phyloP scores from a whole-genome alignment of 53 echinoderm and acorn worm genomes.

The Mesocentrotus franciscanus region DNA sequence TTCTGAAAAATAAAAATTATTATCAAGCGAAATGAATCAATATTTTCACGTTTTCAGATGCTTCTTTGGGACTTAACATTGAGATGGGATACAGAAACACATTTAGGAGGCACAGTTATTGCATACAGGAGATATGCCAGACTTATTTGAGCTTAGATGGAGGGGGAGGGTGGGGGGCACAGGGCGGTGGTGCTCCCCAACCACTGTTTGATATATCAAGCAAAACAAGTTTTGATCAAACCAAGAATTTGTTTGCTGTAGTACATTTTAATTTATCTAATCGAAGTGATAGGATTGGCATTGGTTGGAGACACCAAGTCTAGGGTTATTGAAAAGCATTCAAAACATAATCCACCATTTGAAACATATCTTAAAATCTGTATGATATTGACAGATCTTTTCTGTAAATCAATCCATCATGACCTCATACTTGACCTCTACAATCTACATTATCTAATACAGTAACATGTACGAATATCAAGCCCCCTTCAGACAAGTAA shows the following conservation, averaged over 20 bases:
- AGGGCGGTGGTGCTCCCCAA: too few relatives aligned
- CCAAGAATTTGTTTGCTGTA: background rate
- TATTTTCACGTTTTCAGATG: too few relatives aligned
- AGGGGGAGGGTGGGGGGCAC: too few relatives aligned
- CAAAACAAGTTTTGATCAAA: background rate
- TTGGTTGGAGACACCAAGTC: background rate
- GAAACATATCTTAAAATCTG: background rate
- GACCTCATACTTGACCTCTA: slow-evolving; percentile 8
- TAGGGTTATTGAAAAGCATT: background rate
- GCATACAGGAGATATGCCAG: too few relatives aligned
- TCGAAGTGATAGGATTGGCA: background rate
- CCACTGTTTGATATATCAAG: background rate
- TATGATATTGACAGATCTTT: background rate
- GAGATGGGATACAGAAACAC: too few relatives aligned
- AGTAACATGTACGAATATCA: too few relatives aligned
- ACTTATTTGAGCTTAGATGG: too few relatives aligned
- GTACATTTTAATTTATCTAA: background rate
- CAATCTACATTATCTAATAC: background rate
- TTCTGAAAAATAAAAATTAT: too few relatives aligned
- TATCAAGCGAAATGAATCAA: too few relatives aligned
- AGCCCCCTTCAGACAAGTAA: too few relatives aligned
- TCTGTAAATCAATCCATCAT: background rate
- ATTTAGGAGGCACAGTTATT: too few relatives aligned
- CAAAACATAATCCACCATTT: background rate
- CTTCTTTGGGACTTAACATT: too few relatives aligned